Evolutionary conservation across 2,888 invertebrate genomes (phyloP), one percentile per base, ranked within the genome.

Genomic region (Rhagophthalmus giganteus): DNA sequence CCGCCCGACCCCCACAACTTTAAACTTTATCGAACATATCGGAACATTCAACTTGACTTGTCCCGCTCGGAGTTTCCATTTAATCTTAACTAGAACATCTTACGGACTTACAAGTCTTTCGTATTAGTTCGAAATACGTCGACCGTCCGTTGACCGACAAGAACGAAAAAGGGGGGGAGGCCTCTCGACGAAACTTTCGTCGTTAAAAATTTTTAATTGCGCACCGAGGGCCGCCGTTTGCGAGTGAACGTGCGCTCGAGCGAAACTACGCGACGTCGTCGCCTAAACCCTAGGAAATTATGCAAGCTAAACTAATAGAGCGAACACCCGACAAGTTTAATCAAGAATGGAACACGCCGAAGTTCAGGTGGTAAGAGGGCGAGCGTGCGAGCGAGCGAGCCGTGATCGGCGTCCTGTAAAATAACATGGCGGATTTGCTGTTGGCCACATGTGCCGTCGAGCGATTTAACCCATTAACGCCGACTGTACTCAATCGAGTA

Each of bases 1-100:
- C 45, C 28, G 30, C 14, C 26, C 10, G 34, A 28, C 45, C 40
- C 58, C 37, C 40, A 28, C 41, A 46, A 56, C 32, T 48, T 54
- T 52, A 58, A 58, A 58, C 58, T 58, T 58, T 58, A 58, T 58
- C 46, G 58, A 55, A 58, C 55, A 58, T 58, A 58, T 58, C 52
- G 56, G 49, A 56, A 48, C 56, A 48, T 56, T 56, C 55, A 35
- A 54, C 49, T 56, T 42, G 51, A 50, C 50, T 54, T 51, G 55
- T 41, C 53, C 54, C 28, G 37, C 27, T 28, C 45, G 31, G 32
- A 55, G 25, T 47, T 47, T 15, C 51, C 45, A 51, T 35, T 51
- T 51, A 51, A 46, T 30, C 40, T 33, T 45, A 45, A 51, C 51
- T 45, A 51, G 45, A 38, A n/a, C 25, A 10, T 38, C 27, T 38